Evolutionary conservation across 2,113 vertebrate genomes (phyloP).

Genomic region (Bungarus multicinctus): DNA sequence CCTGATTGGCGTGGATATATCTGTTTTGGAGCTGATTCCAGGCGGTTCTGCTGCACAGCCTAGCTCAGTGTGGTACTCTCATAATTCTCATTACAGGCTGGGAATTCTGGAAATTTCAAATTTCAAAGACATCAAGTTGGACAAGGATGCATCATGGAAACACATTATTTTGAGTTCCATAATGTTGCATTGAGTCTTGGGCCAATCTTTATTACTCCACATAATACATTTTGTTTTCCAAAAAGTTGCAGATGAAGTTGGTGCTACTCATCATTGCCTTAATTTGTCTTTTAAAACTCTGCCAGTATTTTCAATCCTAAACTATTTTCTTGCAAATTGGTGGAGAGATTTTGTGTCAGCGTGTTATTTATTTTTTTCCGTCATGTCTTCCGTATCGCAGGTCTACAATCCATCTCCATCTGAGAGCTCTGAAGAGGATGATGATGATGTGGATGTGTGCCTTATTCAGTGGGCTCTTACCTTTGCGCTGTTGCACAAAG

Average conservation of each 20-base stretch:
- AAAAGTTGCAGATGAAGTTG: not conserved
- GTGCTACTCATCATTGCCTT: not conserved
- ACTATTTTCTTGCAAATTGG: not conserved
- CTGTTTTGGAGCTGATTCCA: not conserved
- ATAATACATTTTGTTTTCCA: not conserved
- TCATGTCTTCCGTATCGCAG: slow-evolving; percentile 20
- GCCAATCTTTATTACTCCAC: not conserved
- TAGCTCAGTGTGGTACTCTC: not conserved
- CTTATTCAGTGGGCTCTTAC: slow-evolving; percentile 64
- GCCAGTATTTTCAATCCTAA: not conserved
- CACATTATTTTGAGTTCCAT: not conserved
- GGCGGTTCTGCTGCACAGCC: not conserved
- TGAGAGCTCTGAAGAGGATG: slow-evolving; percentile 64
- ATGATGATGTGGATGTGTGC: slow-evolving; percentile 50
- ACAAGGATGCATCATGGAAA: not conserved
- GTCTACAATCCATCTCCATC: slow-evolving; percentile 4
- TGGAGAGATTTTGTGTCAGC: accelerated
- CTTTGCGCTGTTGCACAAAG: slow-evolving; percentile 51
- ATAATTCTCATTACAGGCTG: not conserved
- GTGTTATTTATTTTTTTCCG: not conserved
- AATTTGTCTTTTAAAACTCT: not conserved
- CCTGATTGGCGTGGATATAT: too few relatives aligned
- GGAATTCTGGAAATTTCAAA: not conserved
- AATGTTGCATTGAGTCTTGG: not conserved
- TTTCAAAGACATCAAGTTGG: not conserved